Evolutionary conservation across 2,888 invertebrate species (phyloP).

Genomic region (Drosophila atripex): DNA sequence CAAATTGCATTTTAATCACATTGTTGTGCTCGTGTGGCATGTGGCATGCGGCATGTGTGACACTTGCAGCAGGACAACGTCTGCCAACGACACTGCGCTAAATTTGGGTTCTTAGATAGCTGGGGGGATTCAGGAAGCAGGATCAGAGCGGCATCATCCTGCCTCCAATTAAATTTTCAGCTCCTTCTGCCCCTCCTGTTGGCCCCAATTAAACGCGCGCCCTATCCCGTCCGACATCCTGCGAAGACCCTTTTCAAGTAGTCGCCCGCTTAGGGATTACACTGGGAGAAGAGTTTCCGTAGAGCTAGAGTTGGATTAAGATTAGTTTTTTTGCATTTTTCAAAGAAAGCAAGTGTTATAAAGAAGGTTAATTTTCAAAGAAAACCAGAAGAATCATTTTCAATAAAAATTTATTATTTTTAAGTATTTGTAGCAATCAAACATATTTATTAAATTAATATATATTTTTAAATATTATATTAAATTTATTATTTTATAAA

Average conservation of each 20-base stretch:
- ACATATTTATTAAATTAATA: no score
- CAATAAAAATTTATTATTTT: no score
- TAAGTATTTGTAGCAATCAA: no score
- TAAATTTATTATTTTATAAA: no score
- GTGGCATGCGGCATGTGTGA: constrained; percentile 16
- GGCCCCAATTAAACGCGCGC: constrained; percentile 17
- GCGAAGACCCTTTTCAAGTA: not conserved
- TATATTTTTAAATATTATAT: no score
- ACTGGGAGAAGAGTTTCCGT: not conserved
- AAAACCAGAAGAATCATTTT: no score
- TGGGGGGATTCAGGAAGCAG: not conserved
- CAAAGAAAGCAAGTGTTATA: no score
- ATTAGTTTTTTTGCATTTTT: no score
- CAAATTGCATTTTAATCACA: constrained; percentile 77
- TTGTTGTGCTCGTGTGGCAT: constrained; percentile 58
- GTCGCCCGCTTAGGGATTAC: not conserved
- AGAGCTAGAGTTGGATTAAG: no score
- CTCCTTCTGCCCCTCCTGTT: constrained; percentile 1
- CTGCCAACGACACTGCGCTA: constrained; percentile 19
- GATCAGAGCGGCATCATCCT: not conserved
- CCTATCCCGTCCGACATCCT: not conserved
- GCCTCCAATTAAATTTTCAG: constrained; percentile 5
- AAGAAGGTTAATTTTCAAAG: no score
- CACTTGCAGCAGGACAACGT: constrained; percentile 9
- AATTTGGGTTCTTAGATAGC: not conserved